Evolutionary conservation across 53 echinoderm and acorn worm species (phyloP), one percentile per base, ranked within the genome.

Genomic region (Patiria pectinifera): DNA sequence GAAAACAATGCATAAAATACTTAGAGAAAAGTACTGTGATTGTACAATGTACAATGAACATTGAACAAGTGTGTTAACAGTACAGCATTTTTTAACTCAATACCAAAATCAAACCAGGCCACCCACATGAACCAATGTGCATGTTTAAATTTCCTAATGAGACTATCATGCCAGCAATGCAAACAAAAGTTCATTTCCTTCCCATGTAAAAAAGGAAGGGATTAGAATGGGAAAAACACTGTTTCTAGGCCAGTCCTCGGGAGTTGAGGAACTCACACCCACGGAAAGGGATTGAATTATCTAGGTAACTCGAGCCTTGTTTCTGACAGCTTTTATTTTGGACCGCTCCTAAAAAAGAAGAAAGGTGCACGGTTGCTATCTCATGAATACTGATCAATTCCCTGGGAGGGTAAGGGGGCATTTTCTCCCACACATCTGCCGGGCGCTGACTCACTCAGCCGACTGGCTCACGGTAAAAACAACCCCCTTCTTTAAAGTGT

Each of bases 381-480:
- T 74, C 74, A 22, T 74, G 74, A 74, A 74, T n/a, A 74, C 74
- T 23, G 74, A 74, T 74, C 74, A 74, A 74, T 74, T 74, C 24
- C 22, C 24, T 9, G n/a, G 21, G 74, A 74, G 3, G 24, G 74
- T 22, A 74, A 1, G 74, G 74, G 74, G 15, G 24, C 24, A 1
- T 21, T 21, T 9, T n/a, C 24, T 24, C 11, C 74, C 24, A 24
- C 74, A 74, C 74, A 74, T 74, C 74, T 74, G 24, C 74, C 24
- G 74, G 74, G 24, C 60, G 9, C n/a, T 74, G 22, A 74, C 74
- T 74, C 22, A 74, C 74, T 74, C 74, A 74, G 24, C n/a, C 9
- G 22, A 74, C 18, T 74, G 74, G 24, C 23, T n/a, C 19, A 14
- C 26, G 24, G 74, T 74, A 23, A 22, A 66, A 16, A 11, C 3